Base-by-base conservation (phyloP, 2,113 vertebrate species). In the Lonchura striata region DNA sequence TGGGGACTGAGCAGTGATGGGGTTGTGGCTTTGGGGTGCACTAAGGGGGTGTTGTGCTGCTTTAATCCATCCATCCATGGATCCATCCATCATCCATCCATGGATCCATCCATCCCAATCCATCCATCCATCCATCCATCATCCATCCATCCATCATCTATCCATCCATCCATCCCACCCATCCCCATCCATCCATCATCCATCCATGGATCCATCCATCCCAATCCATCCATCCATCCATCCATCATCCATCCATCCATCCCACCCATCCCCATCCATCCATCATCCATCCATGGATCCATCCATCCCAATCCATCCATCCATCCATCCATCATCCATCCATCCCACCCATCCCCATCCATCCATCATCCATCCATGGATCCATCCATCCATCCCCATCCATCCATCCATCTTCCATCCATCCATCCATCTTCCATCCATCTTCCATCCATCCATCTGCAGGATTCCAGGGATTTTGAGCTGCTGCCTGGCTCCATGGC, bases 1-100 rank as follows among this genome's bases (percentile, higher is more conserved):
- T 28, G 42, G 56, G 61, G 39, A 12, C 25, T 0, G 5, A 50
- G 60, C 24, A 41, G 52, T 0, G 2, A 23, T 22, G 66, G 42
- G 52, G 15, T 5, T 20, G 31, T 11, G 63, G 57, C 21, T 68
- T 12, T 61, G 46, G 35, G 16, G 21, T n/a, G 49, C 5, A 1
- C 21, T 19, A 7, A 56, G 30, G 16, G 18, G 21, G 11, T 3
- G 15, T 27, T 13, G 28, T 23, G 39, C 71, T 80, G 42, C 50
- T 27, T 46, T 24, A 9, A 39, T 39, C 39, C 39, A 39, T 39
- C 39, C 39, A 39, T 39, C 39, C 39, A 39, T 24, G 7, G n/a
- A 15, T 56, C 57, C 64, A 22, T 61, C 53, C 63, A 13, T 60
- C 41, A 30, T 79, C 37, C 60, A 10, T 27, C 35, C 57, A 16